phyloP scores from a whole-genome alignment of 2,113 vertebrate genomes.

The Meles meles region DNA sequence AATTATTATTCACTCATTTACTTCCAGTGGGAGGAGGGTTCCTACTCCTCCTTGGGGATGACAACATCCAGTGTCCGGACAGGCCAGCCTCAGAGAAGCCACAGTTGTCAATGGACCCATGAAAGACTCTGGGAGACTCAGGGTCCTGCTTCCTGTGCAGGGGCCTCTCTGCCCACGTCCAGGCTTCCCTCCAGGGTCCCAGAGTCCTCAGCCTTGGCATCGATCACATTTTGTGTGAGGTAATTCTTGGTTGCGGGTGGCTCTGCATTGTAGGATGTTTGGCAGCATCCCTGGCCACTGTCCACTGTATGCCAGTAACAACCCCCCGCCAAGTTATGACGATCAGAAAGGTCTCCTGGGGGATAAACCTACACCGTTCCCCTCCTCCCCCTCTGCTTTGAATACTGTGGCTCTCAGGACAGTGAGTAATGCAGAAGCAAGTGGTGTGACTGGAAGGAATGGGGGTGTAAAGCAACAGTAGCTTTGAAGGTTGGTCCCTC shows the following conservation, averaged over 20 bases:
- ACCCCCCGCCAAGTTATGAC: too few relatives aligned
- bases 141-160: not conserved
- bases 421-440: not conserved
- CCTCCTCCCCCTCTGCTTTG: not conserved
- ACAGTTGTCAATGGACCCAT: not conserved
- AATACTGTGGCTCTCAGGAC: not conserved
- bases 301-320: not conserved
- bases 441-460: not conserved
- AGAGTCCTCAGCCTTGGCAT: not conserved
- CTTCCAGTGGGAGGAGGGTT: not conserved
- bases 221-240: not conserved
- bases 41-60: not conserved
- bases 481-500: not conserved
- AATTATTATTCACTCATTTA: not conserved
- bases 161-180: not conserved
- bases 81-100: not conserved
- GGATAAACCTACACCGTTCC: not conserved
- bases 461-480: too few relatives aligned
- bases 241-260: not conserved
- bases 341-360: not conserved
- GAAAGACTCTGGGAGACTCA: not conserved
- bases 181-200: not conserved
- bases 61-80: not conserved
- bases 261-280: fast-evolving
- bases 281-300: too few relatives aligned